Base-by-base conservation (phyloP, 2,113 vertebrate genomes). In the Grammomys dolichurus region DNA sequence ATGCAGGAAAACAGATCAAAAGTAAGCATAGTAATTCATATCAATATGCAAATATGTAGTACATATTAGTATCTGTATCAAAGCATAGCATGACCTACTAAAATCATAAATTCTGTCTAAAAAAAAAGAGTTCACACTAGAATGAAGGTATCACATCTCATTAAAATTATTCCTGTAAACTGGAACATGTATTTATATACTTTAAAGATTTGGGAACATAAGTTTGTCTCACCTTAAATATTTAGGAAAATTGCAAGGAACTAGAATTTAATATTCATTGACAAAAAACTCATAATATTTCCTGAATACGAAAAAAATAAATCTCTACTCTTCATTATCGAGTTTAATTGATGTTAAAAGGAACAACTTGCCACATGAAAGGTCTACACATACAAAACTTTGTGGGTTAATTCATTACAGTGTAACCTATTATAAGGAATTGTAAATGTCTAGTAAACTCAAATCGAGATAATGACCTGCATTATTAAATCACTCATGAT, bases 71-170 rank as follows among this genome's bases (percentile, higher is more conserved):
- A 82, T 40, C 6, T 60, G 14, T 40, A 60, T 82, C 12, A 94
- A 95, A 51, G 28, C 80, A 82, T 82, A 82, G 22, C 3, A 40
- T 24, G 40, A 60, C 22, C 7, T 40, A 24, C 40, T 24, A 82
- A 13, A 51, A 10, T 6, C 0, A 51, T 51, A 10, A 11, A 51
- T 1, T 11, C 10, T 51, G 51, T 51, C 51, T 51, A 51, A 11
- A 51, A 51, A 51, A 51, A 9, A 51, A 51, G 48, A 51, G 7
- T 51, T 51, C 48, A 51, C 48, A 51, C 48, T 51, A 51, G 1
- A 96, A 90, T 95, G 95, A 88, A 94, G 36, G 46, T 92, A 95
- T 82, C 76, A 94, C 51, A 93, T 97, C 93, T 97, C 85, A 95
- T 12, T 90, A 72, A 97, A 96, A 95, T 95, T 80, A 95, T 67